These are phyloP conservation scores for Trichonephila clavata DNA, from an alignment of 1,140 invertebrate species.

Conservation along the genomic window DNA sequence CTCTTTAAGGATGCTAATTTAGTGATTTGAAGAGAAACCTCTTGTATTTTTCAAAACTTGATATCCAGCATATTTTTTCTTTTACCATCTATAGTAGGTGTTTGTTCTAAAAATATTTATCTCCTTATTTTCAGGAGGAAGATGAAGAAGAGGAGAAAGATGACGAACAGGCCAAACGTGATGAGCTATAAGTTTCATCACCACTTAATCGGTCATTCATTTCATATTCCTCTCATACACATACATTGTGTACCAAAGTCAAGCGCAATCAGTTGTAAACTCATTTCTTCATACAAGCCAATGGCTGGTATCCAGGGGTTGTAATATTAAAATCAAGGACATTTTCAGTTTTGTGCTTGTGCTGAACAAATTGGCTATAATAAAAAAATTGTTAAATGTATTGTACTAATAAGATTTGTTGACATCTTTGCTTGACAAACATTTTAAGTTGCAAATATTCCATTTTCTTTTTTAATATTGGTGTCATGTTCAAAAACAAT, in stretches of 20 bases:
- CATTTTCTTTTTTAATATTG: conserved; percentile 17
- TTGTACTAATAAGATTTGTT: not conserved
- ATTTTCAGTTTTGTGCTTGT: not conserved
- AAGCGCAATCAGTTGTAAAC: conserved; percentile 54
- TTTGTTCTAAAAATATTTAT: not conserved
- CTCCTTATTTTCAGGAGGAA: conserved; percentile 60
- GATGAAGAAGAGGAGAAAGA: conserved; percentile 71
- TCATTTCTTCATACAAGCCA: conserved; percentile 69
- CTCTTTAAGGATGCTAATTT: no score
- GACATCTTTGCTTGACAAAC: not conserved
- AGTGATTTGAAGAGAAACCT: no score
- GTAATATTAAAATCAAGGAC: conserved; percentile 63
- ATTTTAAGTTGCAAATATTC: not conserved
- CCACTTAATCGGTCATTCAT: conserved; percentile 68
- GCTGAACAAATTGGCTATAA: conserved; percentile 54
- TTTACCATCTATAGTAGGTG: no score
- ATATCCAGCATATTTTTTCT: no score
- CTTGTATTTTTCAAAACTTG: no score
- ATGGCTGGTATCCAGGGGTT: conserved; percentile 75
- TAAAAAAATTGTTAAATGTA: conserved; percentile 20
- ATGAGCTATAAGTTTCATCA: conserved; percentile 62
- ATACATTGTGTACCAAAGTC: conserved; percentile 71
- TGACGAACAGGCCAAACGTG: conserved; percentile 66
- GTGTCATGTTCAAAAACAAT: conserved; percentile 3
- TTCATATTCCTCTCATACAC: conserved; percentile 46